Evolutionary conservation across 37 sponge, comb jelly and placozoan species (phyloP), one percentile per base, ranked within the genome.

Genomic region (Geodia barretti): DNA sequence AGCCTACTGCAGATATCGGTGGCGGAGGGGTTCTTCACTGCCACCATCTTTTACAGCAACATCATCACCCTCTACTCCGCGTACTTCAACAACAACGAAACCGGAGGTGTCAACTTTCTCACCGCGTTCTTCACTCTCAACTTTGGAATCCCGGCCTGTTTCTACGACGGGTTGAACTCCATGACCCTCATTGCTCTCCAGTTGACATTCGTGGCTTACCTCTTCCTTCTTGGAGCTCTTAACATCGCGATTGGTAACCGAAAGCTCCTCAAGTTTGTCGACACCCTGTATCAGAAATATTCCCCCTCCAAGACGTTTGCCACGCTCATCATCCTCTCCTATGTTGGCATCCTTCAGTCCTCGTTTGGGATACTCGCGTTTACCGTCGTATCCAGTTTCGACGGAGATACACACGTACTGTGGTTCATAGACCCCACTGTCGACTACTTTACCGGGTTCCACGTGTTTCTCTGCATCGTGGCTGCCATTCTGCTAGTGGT

Each of bases 381-480:
- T 25, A 64, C 43, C 1, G 28, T 86, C 3, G 4, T 38, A 0
- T 83, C 73, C 17, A 11, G 38, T 26, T 34, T 32, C 9, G 63
- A 30, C 1, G 74, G 54, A 4, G 37, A 54, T 26, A 32, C 29
- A 17, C 70, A 37, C 26, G 26, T 64, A 2, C 79, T 79, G 4
- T 89, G 89, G 89, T 58, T 26, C 17, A 37, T 29, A 28, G 89
- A 89, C 71, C 79, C 84, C 25, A 89, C 59, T 58, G 34, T 68
- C 7, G 23, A 7, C 19, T 89, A 89, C 66, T 83, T 73, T 60
- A n/a, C 64, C 17, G 86, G 77, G 14, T 70, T 3, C 7, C 86
- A 86, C 60, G 60, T 3, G 1, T 31, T 89, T 30, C 40, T 72
- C 0, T 60, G 39, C 20, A 30, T 63, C 28, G 33, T 83, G 30